Evolutionary conservation across 2,888 invertebrate species (phyloP).

Genomic region (Melikaiella ostensackeni): DNA sequence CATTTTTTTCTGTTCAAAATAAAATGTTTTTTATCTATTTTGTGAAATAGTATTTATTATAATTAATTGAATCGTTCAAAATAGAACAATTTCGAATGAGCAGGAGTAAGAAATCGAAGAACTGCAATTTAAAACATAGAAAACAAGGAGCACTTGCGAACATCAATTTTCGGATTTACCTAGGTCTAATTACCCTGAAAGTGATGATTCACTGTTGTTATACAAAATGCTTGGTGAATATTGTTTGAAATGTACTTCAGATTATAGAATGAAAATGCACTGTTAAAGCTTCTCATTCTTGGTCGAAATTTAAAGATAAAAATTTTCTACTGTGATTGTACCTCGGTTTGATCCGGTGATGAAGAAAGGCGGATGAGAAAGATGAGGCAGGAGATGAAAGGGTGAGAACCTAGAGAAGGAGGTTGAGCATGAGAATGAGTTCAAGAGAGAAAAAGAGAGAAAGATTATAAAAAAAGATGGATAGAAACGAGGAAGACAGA

Average conservation of each 20-base stretch:
- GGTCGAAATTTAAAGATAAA: slow-evolving; percentile 63
- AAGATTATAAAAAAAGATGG: slow-evolving; percentile 40
- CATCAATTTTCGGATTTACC: too few relatives aligned
- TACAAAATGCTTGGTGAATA: too few relatives aligned
- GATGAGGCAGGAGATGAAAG: slow-evolving; percentile 68
- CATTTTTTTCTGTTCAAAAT: too few relatives aligned
- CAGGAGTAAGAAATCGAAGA: neutral
- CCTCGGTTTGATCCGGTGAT: slow-evolving; percentile 54
- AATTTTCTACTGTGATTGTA: slow-evolving; percentile 67
- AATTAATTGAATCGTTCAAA: too few relatives aligned
- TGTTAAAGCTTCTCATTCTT: slow-evolving; percentile 23
- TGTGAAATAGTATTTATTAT: too few relatives aligned
- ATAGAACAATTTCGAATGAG: too few relatives aligned
- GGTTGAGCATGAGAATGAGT: slow-evolving; percentile 24
- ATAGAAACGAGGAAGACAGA: slow-evolving; percentile 29
- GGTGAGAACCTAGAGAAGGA: slow-evolving; percentile 45
- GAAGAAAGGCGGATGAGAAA: slow-evolving; percentile 62
- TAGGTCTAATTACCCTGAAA: too few relatives aligned
- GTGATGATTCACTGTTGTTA: too few relatives aligned
- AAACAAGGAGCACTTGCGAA: neutral
- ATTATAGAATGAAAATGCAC: neutral
- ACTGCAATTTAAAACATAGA: neutral
- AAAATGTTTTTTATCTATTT: too few relatives aligned
- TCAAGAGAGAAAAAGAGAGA: slow-evolving; percentile 45
- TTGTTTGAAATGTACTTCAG: too few relatives aligned